Evolutionary conservation across 2,888 invertebrate genomes (phyloP).

Genomic region (Latrodectus elegans): DNA sequence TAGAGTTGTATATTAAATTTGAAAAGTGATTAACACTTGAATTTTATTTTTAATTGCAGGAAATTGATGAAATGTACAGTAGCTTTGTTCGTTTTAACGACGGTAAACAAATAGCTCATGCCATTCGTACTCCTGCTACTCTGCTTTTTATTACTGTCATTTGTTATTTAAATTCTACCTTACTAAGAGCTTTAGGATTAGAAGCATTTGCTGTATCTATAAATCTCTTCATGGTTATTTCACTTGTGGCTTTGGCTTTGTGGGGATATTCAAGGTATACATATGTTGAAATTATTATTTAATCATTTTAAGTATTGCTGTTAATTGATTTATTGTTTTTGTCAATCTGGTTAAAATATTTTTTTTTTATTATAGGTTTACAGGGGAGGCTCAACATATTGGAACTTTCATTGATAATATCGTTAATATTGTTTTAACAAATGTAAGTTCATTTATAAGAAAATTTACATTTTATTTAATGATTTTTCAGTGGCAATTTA

Average conservation of each 20-base stretch:
- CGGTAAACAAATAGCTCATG: constrained; percentile 98
- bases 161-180: constrained; percentile 90
- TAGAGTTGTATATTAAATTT: too few relatives aligned
- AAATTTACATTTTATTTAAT: not conserved
- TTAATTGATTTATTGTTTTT: too few relatives aligned
- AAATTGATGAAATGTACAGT: constrained; percentile 87
- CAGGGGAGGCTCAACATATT: constrained; percentile 63
- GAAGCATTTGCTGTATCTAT: constrained; percentile 88
- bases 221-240: constrained; percentile 88
- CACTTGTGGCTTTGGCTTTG: constrained; percentile 86
- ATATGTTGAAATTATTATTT: not conserved
- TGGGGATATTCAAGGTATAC: constrained; percentile 94
- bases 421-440: constrained; percentile 41
- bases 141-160: constrained; percentile 90
- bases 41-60: constrained; percentile 76
- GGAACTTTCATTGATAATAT: constrained; percentile 55
- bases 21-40: not conserved
- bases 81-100: constrained; percentile 96
- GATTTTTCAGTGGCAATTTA: too few relatives aligned
- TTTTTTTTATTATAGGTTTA: constrained; percentile 33
- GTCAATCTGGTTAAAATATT: not conserved
- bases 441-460: constrained; percentile 44
- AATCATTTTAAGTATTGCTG: not conserved
- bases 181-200: constrained; percentile 86
- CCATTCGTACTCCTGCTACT: constrained; percentile 95